Conservation (phyloP, 2,113 vertebrate species). For the Mormyrus lacerda region DNA sequence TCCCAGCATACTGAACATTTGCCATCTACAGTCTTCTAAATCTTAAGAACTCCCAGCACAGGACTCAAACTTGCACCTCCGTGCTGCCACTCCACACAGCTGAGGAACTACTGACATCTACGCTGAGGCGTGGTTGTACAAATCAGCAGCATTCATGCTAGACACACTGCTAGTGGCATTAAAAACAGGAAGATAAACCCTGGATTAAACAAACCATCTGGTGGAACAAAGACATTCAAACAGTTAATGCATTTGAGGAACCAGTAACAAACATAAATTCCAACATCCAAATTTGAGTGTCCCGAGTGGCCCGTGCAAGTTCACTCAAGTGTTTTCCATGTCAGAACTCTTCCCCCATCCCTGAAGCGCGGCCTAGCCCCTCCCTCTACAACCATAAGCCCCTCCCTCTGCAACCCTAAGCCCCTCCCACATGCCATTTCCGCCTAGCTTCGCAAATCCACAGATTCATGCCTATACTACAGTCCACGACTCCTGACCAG, state of each 20-base stretch:
- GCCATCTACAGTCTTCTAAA: not conserved
- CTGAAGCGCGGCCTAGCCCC: not conserved
- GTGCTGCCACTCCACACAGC: not conserved
- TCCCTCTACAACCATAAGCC: not conserved
- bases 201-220: not conserved
- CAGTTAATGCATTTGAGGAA: conserved; percentile 6
- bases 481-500: conserved; percentile 26
- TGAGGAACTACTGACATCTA: not conserved
- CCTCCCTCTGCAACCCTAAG: not conserved
- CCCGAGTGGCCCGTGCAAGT: not conserved
- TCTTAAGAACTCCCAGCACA: not conserved
- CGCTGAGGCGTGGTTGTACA: not conserved
- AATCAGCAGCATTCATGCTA: conserved; percentile 6
- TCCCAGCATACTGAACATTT: not conserved
- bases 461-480: conserved; percentile 31
- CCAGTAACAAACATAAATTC: not conserved
- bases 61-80: not conserved
- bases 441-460: conserved; percentile 30
- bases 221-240: not conserved
- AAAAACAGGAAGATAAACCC: not conserved
- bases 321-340: not conserved
- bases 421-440: not conserved
- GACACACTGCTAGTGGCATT: not conserved
- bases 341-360: not conserved
- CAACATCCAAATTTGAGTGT: not conserved